Evolutionary conservation across 2,113 vertebrate species (phyloP).

Genomic region (Hydrolagus affinis): DNA sequence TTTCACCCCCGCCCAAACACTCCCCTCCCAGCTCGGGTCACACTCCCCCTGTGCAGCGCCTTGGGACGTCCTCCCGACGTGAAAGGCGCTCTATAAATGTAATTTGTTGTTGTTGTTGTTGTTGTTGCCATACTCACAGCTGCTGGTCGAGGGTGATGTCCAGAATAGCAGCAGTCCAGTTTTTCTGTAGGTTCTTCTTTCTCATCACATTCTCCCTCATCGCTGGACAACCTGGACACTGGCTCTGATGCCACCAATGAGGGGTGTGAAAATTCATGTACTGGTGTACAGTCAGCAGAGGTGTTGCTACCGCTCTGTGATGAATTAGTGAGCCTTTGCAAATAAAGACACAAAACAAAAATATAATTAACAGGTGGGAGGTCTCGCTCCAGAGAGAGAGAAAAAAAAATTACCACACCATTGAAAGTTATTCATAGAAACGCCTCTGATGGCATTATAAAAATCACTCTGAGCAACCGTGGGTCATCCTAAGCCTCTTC

Average conservation of each 20-base stretch:
- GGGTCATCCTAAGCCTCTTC: not conserved
- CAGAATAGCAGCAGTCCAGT: conserved; percentile 98
- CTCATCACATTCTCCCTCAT: conserved; percentile 94
- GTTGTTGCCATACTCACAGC: conserved; percentile 69
- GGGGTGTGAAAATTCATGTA: conserved; percentile 73
- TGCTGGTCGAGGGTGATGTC: conserved; percentile 93
- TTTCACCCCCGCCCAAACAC: no score
- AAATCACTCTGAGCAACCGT: no score
- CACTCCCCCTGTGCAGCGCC: no score
- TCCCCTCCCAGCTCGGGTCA: no score
- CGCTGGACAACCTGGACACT: conserved; percentile 81
- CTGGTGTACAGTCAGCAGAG: conserved; percentile 65
- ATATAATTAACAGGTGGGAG: not conserved
- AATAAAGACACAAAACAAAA: not conserved
- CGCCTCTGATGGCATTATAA: not conserved
- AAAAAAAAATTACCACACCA: not conserved
- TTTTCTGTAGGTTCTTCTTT: conserved; percentile 85
- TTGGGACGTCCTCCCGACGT: no score
- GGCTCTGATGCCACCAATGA: conserved; percentile 69
- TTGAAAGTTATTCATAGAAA: not conserved
- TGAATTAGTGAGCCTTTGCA: conserved; percentile 73
- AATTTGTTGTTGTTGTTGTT: no score
- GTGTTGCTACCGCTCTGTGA: conserved; percentile 67
- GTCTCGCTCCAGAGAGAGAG: not conserved
- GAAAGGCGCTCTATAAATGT: no score